phyloP scores from a whole-genome alignment of 2,113 vertebrate species.

The Emydocephalus ijimae region DNA sequence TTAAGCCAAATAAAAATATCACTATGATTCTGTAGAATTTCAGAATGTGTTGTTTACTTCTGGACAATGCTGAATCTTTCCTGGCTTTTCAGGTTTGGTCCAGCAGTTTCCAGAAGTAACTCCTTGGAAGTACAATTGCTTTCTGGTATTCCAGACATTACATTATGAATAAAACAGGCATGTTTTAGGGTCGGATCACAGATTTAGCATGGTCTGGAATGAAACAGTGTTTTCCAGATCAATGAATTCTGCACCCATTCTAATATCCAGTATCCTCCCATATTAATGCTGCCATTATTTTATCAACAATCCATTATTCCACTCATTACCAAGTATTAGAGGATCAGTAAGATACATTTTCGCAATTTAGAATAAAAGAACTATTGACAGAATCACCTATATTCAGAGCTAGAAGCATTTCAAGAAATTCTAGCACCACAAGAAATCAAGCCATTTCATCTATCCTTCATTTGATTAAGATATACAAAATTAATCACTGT shows the following conservation, averaged over 20 bases:
- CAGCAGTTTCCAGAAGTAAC: background rate
- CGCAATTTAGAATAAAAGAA: background rate
- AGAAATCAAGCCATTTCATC: constrained; percentile 25
- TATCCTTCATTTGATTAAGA: background rate
- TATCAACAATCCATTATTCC: background rate
- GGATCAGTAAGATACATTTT: background rate
- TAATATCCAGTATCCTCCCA: background rate
- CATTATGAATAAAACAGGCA: background rate
- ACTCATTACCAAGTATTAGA: background rate
- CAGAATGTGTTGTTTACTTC: background rate
- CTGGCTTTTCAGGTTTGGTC: background rate
- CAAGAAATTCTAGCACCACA: constrained; percentile 34
- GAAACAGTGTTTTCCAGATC: background rate
- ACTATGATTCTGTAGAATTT: background rate
- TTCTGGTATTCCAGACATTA: background rate
- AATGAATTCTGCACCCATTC: background rate
- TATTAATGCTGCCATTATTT: background rate
- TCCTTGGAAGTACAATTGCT: background rate
- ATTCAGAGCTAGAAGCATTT: fast-evolving
- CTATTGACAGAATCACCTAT: background rate
- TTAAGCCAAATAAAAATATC: background rate
- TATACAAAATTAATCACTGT: background rate
- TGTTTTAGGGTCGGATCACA: background rate
- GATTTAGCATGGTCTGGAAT: background rate
- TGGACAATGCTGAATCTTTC: background rate